Evolutionary conservation across 2,888 invertebrate species (phyloP), one percentile per base, ranked within the genome.

Genomic region (Agonopterix heracliana): DNA sequence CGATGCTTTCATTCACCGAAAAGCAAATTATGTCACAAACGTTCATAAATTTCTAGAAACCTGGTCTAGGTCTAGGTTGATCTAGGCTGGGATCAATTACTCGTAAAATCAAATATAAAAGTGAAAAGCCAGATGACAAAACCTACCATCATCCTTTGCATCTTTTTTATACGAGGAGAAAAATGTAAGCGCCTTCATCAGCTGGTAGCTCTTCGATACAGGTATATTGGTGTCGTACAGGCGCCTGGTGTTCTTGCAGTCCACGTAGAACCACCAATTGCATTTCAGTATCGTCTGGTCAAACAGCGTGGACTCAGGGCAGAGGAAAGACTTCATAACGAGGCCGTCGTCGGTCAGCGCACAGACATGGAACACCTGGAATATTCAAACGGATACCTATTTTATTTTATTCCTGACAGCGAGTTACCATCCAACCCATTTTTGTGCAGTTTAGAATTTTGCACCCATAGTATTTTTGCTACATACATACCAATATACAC

Each of bases 211-310:
- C 81, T 96, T 96, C 34, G 96, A 96, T 47, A 96, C 93, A 0
- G 96, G 96, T 54, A 96, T 95, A 74, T 97, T 97, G 10, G 96
- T 95, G 66, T 96, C 96, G 74, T 96, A 97, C 26, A 96, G 86
- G 56, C 91, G 92, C 61, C 91, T 92, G 14, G 96, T 95, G 49
- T 92, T 91, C 75, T 94, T 94, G 80, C 97, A 97, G 72, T 96
- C 96, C 0, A 96, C 96, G 75, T 96, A 96, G 87, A 96, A 96
- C 95, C 96, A 96, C 96, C 96, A 96, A 77, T 96, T 96, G 80
- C 97, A 97, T 73, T 96, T 96, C 4, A 97, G 90, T 55, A 97
- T 95, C 14, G 95, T 95, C 78, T 96, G 96, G 70, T 97, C 96
- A 79, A 97, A 97, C 47, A 96, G 90, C 0, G 97, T 97, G 34